Base-by-base conservation (phyloP, 2,797 vertebrate species). In the Pangasius macronema region DNA sequence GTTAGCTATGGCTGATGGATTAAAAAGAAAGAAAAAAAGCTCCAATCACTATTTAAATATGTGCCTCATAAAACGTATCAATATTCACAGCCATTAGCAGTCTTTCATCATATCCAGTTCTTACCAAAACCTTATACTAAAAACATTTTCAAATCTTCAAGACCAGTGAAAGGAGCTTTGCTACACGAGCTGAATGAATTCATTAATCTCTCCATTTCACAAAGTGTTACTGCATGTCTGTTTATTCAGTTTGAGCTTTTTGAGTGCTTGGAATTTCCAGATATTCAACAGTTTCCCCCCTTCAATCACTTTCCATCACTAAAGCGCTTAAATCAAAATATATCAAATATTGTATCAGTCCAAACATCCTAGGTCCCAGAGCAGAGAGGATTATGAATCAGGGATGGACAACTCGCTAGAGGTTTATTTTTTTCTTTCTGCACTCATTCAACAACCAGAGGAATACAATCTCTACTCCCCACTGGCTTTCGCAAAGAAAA, bases 171-270 rank as follows among this genome's bases (percentile, higher is more conserved):
- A 2, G 9, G 39, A 72, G 70, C 70, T 72, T 72, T 72, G 70
- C 92, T 94, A 93, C 95, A 94, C 91, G 92, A 87, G 88, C 91
- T 91, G 76, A 93, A 91, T 83, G 65, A 89, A 94, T 95, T 92
- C 92, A 93, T 94, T 92, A 92, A 90, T 83, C 92, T 94, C 88
- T 93, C 93, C 92, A 93, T 94, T 46, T 75, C 13, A 73, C 42
- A 73, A 24, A 95, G 95, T 94, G 94, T 95, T 95, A 95, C 93
- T 95, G 95, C 95, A 95, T 96, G 95, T 95, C 94, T 96, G 95
- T 95, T 94, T 93, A 95, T 96, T 95, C 95, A 96, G 94, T 95
- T 92, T 94, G 94, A 95, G 95, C 94, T 94, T 95, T 93, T 90
- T 77, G 85, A 90, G 94, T 93, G 91, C 91, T 90, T 93, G 85